phyloP scores from a whole-genome alignment of 2,113 vertebrate species.

The Varanus salvator region DNA sequence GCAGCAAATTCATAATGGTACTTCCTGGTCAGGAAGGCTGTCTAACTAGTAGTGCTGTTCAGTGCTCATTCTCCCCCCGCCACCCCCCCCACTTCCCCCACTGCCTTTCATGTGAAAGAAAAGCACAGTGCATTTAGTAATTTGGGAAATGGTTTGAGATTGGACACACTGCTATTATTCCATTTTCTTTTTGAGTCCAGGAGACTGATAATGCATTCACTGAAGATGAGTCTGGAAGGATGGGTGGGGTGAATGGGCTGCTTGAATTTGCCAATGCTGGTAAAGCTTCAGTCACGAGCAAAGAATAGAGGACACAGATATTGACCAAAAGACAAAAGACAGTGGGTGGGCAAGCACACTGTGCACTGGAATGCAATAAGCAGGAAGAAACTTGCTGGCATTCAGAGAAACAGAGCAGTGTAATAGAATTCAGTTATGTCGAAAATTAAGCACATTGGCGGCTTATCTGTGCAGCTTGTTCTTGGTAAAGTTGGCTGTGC shows the following conservation, averaged over 20 bases:
- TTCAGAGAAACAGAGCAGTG: neutral
- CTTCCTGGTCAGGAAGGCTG: neutral
- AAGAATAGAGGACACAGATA: neutral
- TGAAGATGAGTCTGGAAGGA: neutral
- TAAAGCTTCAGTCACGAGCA: conserved; percentile 22
- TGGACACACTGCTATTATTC: conserved; percentile 35
- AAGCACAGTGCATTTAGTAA: conserved; percentile 43
- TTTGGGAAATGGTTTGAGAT: conserved; percentile 36
- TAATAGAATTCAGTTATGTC: conserved; percentile 22
- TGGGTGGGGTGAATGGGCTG: conserved; percentile 10
- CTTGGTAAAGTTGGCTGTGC: neutral
- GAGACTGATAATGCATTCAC: conserved; percentile 28
- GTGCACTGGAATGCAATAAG: neutral
- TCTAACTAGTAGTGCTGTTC: conserved; percentile 2
- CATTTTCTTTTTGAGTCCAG: neutral
- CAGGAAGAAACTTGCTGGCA: neutral
- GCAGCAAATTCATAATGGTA: neutral
- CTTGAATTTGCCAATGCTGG: conserved; percentile 34
- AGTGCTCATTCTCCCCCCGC: neutral
- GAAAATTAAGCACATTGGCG: conserved; percentile 41
- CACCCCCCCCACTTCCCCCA: neutral
- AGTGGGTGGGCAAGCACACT: neutral
- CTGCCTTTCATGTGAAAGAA: conserved; percentile 44
- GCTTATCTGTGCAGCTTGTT: neutral
- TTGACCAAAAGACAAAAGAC: neutral